Conservation (phyloP, 1,140 invertebrate species). For the Oncopodura yosiiana region DNA sequence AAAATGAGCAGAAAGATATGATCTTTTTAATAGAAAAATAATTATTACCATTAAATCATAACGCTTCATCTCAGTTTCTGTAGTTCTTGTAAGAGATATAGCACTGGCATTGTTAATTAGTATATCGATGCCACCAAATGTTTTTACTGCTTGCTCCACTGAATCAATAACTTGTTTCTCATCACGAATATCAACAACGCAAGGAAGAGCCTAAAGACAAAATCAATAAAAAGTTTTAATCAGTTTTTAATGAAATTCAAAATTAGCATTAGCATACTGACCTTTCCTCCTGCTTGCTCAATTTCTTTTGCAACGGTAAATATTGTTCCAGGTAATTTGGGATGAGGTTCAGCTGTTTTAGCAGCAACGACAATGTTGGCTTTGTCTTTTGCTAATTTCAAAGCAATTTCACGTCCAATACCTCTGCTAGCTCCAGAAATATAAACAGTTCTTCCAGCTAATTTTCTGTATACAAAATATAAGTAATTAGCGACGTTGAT, state of each 20-base stretch:
- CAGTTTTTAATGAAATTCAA: too few relatives aligned
- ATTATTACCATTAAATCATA: constrained; percentile 95
- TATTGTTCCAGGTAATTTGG: constrained; percentile 96
- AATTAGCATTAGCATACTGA: too few relatives aligned
- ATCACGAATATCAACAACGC: constrained; percentile 86
- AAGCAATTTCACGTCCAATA: constrained; percentile 92
- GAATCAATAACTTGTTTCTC: constrained; percentile 71
- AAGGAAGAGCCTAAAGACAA: constrained; percentile 77
- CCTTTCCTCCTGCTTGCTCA: constrained; percentile 66
- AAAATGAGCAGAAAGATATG: too few relatives aligned
- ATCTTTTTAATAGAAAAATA: too few relatives aligned
- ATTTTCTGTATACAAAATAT: constrained; percentile 53
- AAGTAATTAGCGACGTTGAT: too few relatives aligned
- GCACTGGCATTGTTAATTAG: constrained; percentile 94
- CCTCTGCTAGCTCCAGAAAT: constrained; percentile 94
- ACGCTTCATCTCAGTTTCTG: constrained; percentile 84
- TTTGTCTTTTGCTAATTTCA: constrained; percentile 87
- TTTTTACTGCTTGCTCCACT: constrained; percentile 73
- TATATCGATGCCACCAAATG: constrained; percentile 95
- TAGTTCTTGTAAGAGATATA: constrained; percentile 79
- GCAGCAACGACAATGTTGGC: constrained; percentile 91
- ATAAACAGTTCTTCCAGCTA: constrained; percentile 83
- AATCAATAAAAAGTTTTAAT: too few relatives aligned
- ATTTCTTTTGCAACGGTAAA: constrained; percentile 93
- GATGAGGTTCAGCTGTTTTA: constrained; percentile 91